Evolutionary conservation across 1,140 invertebrate genomes (phyloP), one percentile per base, ranked within the genome.

Genomic region (Zaprionus kolodkinae): DNA sequence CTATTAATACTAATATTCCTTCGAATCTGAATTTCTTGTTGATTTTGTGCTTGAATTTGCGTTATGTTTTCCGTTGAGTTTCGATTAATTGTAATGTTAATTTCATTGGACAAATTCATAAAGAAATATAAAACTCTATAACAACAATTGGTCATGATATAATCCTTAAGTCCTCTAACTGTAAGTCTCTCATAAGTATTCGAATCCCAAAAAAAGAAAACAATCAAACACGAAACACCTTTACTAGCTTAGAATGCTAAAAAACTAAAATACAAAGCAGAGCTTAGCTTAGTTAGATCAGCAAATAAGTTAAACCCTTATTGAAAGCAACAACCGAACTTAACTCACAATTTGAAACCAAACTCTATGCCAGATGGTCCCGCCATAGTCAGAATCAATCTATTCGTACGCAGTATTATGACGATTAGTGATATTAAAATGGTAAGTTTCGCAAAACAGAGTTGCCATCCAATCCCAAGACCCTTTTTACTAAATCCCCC

Each of bases 351-450:
- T 86, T 87, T 70, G 50, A 75, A 79, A 86, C 69, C 72, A 81
- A 84, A 81, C 85, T 90, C 79, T 89, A 94, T 95, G 78, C 93
- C 95, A 97, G 96, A 97, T 96, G 97, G 96, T 93, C 96, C 97
- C 93, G 96, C 97, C 92, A 95, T 97, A 95, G 97, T 97, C 94
- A 96, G 95, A 94, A 97, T 99, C 94, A 99, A 99, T 96, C 96
- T 98, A 94, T 98, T 98, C 95, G 97, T 99, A 93, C 95, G 98
- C 95, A 98, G 96, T 95, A 98, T 99, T 94, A 97, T 97, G 92
- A 98, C 97, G 93, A 98, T 99, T 95, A 98, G 98, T 96, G 98
- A 99, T 96, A 98, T 98, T 94, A 98, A 98, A 95, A 98, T 98
- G 98, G 97, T 98, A 97, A 97, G 97, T 96, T 43, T 38, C 68